Conservation (phyloP, 2,113 vertebrate species). For the Melanostigma gelatinosum region DNA sequence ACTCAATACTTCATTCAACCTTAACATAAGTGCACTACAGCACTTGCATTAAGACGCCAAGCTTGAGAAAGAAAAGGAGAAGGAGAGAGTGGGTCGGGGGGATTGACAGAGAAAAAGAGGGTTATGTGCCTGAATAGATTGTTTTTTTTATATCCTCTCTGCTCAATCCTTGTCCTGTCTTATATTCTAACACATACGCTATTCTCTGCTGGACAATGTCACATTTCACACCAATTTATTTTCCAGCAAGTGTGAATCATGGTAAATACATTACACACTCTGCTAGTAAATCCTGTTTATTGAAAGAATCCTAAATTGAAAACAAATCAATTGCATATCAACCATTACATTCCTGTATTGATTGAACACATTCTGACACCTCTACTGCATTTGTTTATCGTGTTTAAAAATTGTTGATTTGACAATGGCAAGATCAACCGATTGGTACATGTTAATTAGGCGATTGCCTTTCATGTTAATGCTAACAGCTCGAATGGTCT, state of each 20-base stretch:
- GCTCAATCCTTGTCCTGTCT: neutral
- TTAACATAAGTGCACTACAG: conserved; percentile 74
- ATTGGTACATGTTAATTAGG: conserved; percentile 41
- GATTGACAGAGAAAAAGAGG: neutral
- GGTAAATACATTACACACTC: neutral
- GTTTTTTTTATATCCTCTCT: conserved; percentile 16
- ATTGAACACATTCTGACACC: conserved; percentile 32
- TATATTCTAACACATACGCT: conserved; percentile 2
- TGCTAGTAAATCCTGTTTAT: conserved; percentile 28
- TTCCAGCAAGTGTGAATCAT: conserved; percentile 30
- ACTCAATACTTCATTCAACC: conserved; percentile 79
- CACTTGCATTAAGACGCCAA: conserved; percentile 58
- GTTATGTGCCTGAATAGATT: conserved; percentile 25
- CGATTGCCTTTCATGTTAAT: conserved; percentile 13
- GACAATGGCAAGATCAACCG: conserved; percentile 32
- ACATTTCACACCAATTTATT: conserved; percentile 31
- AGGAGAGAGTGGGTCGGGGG: neutral
- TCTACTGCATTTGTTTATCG: conserved; percentile 35
- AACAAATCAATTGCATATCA: conserved; percentile 43
- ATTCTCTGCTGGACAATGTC: conserved; percentile 34
- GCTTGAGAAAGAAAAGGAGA: conserved; percentile 52
- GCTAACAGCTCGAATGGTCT: neutral
- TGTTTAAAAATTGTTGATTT: conserved; percentile 44
- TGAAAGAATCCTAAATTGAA: conserved; percentile 33
- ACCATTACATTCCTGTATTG: conserved; percentile 50